Evolutionary conservation across 2,797 vertebrate species (phyloP).

Genomic region (Falco columbarius): DNA sequence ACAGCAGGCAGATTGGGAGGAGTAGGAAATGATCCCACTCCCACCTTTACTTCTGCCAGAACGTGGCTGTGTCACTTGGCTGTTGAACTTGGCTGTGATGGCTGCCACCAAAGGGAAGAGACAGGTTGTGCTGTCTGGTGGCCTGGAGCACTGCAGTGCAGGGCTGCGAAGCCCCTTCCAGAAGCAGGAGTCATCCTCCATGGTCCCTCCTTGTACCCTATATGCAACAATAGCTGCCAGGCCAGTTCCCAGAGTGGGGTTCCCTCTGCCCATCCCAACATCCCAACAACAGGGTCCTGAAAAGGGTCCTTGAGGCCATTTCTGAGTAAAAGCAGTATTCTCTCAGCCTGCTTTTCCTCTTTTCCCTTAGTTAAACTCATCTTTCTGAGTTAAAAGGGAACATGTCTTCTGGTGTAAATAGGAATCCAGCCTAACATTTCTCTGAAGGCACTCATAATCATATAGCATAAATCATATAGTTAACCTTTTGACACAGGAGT

Average conservation of each 20-base stretch:
- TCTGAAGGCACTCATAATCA: conserved; percentile 44
- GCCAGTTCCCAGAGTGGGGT: not conserved
- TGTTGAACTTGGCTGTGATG: fast-evolving
- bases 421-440: conserved; percentile 6
- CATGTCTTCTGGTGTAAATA: conserved; percentile 31
- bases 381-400: conserved; percentile 28
- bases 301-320: not conserved
- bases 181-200: not conserved
- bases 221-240: not conserved
- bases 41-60: not conserved
- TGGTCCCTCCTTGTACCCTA: not conserved
- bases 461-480: conserved; percentile 57
- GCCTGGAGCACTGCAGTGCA: not conserved
- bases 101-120: not conserved
- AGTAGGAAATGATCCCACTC: not conserved
- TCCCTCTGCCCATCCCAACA: not conserved
- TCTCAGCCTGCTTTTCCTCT: not conserved
- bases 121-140: fast-evolving
- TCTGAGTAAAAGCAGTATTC: not conserved
- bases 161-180: not conserved
- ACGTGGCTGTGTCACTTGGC: not conserved
- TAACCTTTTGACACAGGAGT: conserved; percentile 53
- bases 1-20: fast-evolving
- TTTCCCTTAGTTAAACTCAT: not conserved
- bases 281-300: not conserved